Evolutionary conservation across 2,113 vertebrate genomes (phyloP).

Genomic region (Aplodontia rufa): DNA sequence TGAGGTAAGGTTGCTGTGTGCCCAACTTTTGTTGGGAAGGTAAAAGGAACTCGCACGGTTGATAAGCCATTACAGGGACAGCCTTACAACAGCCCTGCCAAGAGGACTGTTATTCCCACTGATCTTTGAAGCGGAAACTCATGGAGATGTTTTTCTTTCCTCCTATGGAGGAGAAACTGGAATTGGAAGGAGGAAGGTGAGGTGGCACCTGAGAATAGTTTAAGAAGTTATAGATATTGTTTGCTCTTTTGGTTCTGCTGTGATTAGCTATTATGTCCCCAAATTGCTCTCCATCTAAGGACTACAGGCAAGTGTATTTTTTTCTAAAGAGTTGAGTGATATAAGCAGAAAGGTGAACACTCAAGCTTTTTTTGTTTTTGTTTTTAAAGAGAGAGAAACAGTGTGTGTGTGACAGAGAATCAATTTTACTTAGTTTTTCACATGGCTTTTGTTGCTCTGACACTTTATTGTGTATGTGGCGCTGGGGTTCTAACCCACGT

Average conservation of each 20-base stretch:
- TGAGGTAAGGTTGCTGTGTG: background rate
- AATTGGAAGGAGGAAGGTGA: background rate
- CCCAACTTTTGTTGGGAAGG: background rate
- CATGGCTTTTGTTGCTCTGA: too few species aligned
- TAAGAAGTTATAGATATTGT: background rate
- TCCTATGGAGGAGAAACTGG: background rate
- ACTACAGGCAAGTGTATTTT: too few species aligned
- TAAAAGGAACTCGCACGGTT: background rate
- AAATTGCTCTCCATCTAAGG: background rate
- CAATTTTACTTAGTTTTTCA: too few species aligned
- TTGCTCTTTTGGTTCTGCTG: background rate
- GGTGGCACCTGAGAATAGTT: background rate
- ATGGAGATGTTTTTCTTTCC: background rate
- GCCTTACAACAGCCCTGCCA: background rate
- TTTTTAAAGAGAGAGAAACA: too few species aligned
- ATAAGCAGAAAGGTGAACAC: too few species aligned
- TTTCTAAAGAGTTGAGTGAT: too few species aligned
- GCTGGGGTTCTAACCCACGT: too few species aligned
- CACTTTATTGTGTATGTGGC: too few species aligned
- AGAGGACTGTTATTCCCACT: background rate
- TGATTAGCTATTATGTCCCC: background rate
- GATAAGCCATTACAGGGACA: background rate
- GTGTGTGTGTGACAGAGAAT: too few species aligned
- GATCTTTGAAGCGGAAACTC: background rate
- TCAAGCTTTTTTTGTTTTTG: too few species aligned